These are phyloP conservation scores for Austrolebias charrua DNA, from an alignment of 2,797 vertebrate species.

Conservation along the genomic window DNA sequence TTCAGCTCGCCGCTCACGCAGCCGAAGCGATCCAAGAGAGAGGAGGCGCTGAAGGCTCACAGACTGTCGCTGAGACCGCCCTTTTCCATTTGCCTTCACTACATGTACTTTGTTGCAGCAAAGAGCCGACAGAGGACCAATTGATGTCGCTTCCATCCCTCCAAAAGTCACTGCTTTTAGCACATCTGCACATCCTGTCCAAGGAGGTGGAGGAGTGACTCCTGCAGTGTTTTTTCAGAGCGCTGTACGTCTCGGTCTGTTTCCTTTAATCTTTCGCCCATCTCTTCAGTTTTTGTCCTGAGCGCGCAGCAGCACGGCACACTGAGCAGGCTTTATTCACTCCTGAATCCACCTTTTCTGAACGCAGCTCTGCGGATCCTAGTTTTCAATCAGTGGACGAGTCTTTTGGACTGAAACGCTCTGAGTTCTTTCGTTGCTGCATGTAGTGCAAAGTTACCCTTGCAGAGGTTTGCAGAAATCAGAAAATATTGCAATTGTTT, in stretches of 20 bases:
- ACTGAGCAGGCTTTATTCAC: constrained; percentile 47
- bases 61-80: constrained; percentile 61
- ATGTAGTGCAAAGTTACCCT: constrained; percentile 59
- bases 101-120: constrained; percentile 75
- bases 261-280: constrained; percentile 34
- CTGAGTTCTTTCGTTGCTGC: constrained; percentile 62
- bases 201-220: constrained; percentile 66
- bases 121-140: constrained; percentile 78
- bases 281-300: constrained; percentile 38
- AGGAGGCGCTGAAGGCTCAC: constrained; percentile 76
- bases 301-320: constrained; percentile 52
- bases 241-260: constrained; percentile 57
- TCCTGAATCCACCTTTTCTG: constrained; percentile 24
- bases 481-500: constrained; percentile 61
- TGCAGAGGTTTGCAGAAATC: constrained; percentile 42
- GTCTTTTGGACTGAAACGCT: constrained; percentile 59
- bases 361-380: constrained; percentile 61
- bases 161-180: constrained; percentile 61
- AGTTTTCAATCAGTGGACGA: constrained; percentile 46
- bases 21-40: constrained; percentile 88
- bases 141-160: constrained; percentile 69
- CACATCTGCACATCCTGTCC: constrained; percentile 55
- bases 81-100: constrained; percentile 70
- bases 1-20: constrained; percentile 81
- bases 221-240: constrained; percentile 69